A percentile compares a stretch with the other conserved stretches of the same genome.
Conservation (phyloP, 2,797 vertebrate genomes). For the Passerculus sandwichensis region DNA sequence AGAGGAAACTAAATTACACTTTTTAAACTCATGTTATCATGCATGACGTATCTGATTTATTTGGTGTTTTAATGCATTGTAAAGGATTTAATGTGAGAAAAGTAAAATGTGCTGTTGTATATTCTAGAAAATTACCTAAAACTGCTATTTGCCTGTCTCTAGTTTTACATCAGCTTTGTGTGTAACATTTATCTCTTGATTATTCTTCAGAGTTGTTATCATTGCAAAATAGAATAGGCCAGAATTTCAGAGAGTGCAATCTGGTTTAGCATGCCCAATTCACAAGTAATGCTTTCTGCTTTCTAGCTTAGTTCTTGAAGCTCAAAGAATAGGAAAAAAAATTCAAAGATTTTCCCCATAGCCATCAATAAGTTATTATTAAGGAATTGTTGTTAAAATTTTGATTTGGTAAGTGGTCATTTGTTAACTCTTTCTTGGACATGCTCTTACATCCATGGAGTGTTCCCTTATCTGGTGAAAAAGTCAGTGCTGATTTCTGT, state of each 20-base stretch:
- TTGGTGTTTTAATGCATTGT: neutral
- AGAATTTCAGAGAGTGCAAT: neutral
- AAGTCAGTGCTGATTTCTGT: neutral
- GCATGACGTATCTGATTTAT: neutral
- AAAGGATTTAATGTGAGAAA: neutral
- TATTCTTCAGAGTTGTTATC: neutral
- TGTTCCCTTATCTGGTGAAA: neutral
- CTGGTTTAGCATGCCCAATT: neutral
- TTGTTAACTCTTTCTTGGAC: neutral
- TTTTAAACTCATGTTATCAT: neutral
- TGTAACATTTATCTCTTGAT: neutral
- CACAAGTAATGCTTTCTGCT: neutral
- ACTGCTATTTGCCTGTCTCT: neutral
- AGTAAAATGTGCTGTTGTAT: neutral
- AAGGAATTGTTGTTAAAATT: neutral
- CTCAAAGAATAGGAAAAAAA: neutral
- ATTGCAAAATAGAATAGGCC: neutral
- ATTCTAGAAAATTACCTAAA: neutral
- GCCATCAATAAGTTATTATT: neutral
- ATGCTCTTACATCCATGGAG: neutral
- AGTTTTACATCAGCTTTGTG: neutral
- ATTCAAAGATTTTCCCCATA: neutral
- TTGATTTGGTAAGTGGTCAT: fast-evolving
- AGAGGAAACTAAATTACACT: neutral
- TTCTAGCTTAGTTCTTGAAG: neutral